A percentile compares a stretch with the other conserved stretches of the same genome.
These are phyloP conservation scores for Heterodera schachtii DNA, from an alignment of 1,140 invertebrate species.

Conservation along the genomic window DNA sequence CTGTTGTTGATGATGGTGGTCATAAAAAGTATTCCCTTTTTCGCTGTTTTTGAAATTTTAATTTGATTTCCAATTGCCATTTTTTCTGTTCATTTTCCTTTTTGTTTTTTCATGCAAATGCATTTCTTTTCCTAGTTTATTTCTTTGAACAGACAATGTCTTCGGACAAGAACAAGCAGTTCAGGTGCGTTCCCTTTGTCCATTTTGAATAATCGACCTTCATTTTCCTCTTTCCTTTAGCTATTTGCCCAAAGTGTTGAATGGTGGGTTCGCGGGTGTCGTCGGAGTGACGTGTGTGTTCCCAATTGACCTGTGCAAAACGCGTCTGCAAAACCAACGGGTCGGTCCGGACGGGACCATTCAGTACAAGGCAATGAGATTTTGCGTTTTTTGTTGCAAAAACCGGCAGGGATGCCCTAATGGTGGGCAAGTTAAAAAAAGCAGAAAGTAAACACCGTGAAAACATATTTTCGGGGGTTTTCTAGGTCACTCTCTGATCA, in stretches of 20 bases:
- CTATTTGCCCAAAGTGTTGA: slow-evolving; percentile 87
- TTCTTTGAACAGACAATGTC: background rate
- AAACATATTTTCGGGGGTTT: too few species aligned
- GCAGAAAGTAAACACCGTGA: background rate
- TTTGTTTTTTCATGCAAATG: background rate
- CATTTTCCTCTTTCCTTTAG: slow-evolving; percentile 36
- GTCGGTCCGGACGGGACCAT: slow-evolving; percentile 84
- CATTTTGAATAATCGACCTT: background rate
- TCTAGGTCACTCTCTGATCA: too few species aligned
- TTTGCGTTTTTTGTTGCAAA: background rate
- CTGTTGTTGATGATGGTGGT: too few species aligned
- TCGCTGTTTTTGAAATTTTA: background rate
- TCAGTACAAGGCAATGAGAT: slow-evolving; percentile 87
- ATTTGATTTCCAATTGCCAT: background rate
- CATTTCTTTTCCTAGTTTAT: background rate
- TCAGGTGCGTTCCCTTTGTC: slow-evolving; percentile 4
- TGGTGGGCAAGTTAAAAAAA: background rate
- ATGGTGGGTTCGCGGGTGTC: slow-evolving; percentile 97
- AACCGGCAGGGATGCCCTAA: too few species aligned
- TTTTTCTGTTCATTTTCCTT: background rate
- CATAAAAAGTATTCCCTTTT: too few species aligned
- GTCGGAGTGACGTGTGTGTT: slow-evolving; percentile 98
- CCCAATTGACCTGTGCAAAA: slow-evolving; percentile 86
- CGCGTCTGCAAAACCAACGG: slow-evolving; percentile 69
- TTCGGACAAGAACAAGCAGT: background rate